Conservation (phyloP, 2,888 invertebrate genomes). For the Uropetala carovei region DNA sequence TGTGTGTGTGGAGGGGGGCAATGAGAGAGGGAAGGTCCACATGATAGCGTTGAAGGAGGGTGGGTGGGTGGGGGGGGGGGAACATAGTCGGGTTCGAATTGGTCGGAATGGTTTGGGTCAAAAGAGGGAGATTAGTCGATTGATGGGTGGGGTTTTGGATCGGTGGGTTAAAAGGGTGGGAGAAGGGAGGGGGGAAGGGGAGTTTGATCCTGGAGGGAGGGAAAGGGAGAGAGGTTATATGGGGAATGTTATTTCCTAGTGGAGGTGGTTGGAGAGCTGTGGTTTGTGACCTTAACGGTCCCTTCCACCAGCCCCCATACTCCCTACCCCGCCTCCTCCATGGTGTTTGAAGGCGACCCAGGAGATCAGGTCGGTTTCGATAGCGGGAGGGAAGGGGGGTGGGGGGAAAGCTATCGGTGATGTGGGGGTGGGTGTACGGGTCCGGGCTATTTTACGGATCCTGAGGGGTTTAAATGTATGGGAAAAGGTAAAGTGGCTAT, state of each 20-base stretch:
- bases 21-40: not conserved
- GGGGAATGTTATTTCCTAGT: slow-evolving; percentile 31
- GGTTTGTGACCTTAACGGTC: slow-evolving; percentile 48
- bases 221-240: not conserved
- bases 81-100: slow-evolving; percentile 12
- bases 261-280: slow-evolving; percentile 28
- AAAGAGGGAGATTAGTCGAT: slow-evolving; percentile 48
- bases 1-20: not conserved
- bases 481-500: slow-evolving; percentile 48
- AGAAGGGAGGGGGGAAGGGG: too few species aligned
- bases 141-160: slow-evolving; percentile 52
- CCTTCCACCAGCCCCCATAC: not conserved
- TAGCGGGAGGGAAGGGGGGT: not conserved
- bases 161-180: not conserved
- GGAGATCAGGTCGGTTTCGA: slow-evolving; percentile 40
- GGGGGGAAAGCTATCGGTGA: not conserved
- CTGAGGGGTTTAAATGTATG: slow-evolving; percentile 57
- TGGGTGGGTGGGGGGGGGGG: slow-evolving; percentile 1
- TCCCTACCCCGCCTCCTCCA: not conserved
- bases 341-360: slow-evolving; percentile 58
- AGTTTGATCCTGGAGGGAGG: not conserved
- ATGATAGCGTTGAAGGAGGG: not conserved
- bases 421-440: not conserved
- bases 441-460: slow-evolving; percentile 36
- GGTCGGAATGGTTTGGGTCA: slow-evolving; percentile 29